phyloP scores from a whole-genome alignment of 2,797 vertebrate genomes.

The Hapalemur alaotrensis region DNA sequence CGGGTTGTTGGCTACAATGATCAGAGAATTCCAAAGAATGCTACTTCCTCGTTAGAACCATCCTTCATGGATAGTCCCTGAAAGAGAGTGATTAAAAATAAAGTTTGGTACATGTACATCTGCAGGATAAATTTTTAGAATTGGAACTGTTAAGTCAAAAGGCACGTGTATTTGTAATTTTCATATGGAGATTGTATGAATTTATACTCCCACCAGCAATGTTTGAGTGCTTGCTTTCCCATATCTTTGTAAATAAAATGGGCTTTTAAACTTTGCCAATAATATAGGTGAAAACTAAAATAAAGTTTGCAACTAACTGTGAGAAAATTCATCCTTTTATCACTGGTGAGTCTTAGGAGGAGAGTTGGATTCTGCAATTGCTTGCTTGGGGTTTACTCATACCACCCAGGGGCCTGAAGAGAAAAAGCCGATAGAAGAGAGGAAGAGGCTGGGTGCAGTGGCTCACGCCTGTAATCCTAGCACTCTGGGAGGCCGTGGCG shows the following conservation, averaged over 20 bases:
- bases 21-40: not conserved
- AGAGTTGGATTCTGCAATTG: not conserved
- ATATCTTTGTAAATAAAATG: constrained; percentile 7
- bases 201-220: not conserved
- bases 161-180: not conserved
- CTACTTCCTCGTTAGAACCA: not conserved
- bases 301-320: not conserved
- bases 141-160: constrained; percentile 8
- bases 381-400: not conserved
- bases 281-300: not conserved
- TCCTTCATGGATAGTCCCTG: not conserved
- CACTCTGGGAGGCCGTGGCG: too few relatives aligned
- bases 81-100: not conserved
- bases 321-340: not conserved
- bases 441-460: not conserved
- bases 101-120: not conserved
- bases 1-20: not conserved
- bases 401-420: not conserved
- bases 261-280: not conserved
- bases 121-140: not conserved
- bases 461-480: too few relatives aligned
- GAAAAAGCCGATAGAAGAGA: not conserved
- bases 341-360: not conserved
- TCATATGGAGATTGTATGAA: not conserved
- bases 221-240: not conserved